phyloP scores from a whole-genome alignment of 2,797 vertebrate genomes.

The Epinephelus awoara region DNA sequence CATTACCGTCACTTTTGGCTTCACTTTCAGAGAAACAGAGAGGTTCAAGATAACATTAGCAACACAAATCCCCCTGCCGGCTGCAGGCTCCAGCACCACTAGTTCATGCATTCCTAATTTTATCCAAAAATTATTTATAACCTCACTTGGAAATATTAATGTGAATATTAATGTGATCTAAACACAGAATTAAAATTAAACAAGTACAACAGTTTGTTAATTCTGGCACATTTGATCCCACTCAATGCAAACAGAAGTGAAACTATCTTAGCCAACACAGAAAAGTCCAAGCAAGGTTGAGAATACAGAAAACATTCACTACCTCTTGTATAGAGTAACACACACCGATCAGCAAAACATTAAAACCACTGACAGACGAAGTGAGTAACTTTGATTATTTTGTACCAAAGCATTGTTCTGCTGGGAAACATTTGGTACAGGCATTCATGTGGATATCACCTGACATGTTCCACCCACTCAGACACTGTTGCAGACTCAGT shows the following conservation, averaged over 20 bases:
- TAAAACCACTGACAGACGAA: too few species aligned
- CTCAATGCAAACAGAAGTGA: neutral
- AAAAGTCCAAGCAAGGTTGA: neutral
- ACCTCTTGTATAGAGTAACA: neutral
- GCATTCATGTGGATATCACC: too few species aligned
- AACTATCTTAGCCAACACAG: conserved; percentile 4
- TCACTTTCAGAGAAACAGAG: conserved; percentile 6
- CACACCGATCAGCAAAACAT: too few species aligned
- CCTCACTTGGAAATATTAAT: conserved; percentile 3
- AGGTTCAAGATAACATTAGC: conserved; percentile 24
- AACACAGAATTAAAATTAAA: neutral
- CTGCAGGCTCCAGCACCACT: neutral
- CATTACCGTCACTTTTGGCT: conserved; percentile 7
- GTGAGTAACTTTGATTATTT: too few species aligned
- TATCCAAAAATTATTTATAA: conserved; percentile 32
- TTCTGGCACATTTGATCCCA: neutral
- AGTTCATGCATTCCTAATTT: conserved; percentile 1
- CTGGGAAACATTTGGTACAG: too few species aligned
- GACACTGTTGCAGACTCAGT: too few species aligned
- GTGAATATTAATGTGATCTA: conserved; percentile 7
- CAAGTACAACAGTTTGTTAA: neutral
- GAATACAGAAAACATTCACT: conserved; percentile 4
- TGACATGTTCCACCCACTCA: too few species aligned
- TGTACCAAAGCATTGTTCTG: too few species aligned
- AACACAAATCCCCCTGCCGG: conserved; percentile 18